These are phyloP conservation scores for Pasiphila rectangulata DNA, from an alignment of 2,888 invertebrate genomes.

Conservation along the genomic window DNA sequence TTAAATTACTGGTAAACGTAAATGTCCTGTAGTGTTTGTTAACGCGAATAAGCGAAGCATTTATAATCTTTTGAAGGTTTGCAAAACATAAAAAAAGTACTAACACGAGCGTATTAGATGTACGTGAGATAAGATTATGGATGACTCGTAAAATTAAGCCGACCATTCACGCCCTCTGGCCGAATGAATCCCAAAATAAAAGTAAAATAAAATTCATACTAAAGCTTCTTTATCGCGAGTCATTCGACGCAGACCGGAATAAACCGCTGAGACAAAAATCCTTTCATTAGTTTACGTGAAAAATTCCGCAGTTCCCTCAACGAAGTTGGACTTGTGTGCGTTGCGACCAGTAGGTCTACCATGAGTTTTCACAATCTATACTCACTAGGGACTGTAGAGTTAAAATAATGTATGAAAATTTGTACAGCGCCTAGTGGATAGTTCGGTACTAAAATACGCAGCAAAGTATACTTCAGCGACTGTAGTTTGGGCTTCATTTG, in stretches of 20 bases:
- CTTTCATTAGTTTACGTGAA: constrained; percentile 57
- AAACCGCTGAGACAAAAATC: constrained; percentile 52
- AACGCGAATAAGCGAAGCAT: too few species aligned
- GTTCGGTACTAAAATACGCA: too few species aligned
- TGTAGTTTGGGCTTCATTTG: too few species aligned
- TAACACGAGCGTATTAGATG: constrained; percentile 7
- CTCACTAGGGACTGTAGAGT: too few species aligned
- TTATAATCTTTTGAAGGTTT: not conserved
- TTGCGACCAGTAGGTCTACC: too few species aligned
- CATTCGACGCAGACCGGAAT: constrained; percentile 41
- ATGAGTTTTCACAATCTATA: too few species aligned
- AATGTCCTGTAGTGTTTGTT: too few species aligned
- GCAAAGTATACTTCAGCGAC: too few species aligned
- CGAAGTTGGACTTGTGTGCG: not conserved
- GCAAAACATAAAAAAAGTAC: constrained; percentile 5
- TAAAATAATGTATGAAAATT: too few species aligned
- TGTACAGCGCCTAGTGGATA: too few species aligned
- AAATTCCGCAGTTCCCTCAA: constrained; percentile 29
- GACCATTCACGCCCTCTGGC: constrained; percentile 22
- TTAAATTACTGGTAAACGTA: too few species aligned
- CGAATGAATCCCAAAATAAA: constrained; percentile 37
- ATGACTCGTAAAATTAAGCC: constrained; percentile 30
- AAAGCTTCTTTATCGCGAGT: constrained; percentile 43
- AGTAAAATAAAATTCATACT: constrained; percentile 43
- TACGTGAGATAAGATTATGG: constrained; percentile 24